Conservation (phyloP, 2,797 vertebrate genomes). For the Buceros bicornis region DNA sequence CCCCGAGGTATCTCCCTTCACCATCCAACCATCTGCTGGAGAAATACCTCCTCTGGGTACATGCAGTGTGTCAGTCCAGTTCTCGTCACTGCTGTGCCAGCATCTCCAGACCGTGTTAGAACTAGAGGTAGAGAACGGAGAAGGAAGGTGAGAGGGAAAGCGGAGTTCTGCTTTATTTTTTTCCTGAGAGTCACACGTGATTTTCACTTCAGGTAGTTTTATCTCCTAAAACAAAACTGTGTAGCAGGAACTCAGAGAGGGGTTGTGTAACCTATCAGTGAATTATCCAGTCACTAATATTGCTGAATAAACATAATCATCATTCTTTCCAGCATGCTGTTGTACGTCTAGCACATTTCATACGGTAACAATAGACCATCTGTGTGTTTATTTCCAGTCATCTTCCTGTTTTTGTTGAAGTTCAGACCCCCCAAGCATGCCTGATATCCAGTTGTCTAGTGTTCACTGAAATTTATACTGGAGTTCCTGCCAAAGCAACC, state of each 20-base stretch:
- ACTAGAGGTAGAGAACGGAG: constrained; percentile 87
- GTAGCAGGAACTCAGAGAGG: neutral
- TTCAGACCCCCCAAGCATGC: constrained; percentile 87
- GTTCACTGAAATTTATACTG: constrained; percentile 85
- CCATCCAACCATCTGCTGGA: constrained; percentile 83
- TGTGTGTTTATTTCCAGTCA: constrained; percentile 82
- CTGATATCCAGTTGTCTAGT: constrained; percentile 84
- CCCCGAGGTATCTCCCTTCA: constrained; percentile 78
- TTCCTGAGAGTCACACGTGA: neutral
- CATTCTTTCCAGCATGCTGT: constrained; percentile 27
- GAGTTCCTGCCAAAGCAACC: constrained; percentile 75
- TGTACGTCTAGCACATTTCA: constrained; percentile 10
- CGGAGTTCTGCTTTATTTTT: neutral
- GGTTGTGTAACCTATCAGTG: constrained; percentile 11
- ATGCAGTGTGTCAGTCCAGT: constrained; percentile 82
- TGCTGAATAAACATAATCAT: constrained; percentile 28
- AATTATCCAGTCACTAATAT: neutral
- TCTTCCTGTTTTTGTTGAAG: constrained; percentile 87
- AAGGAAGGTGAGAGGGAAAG: constrained; percentile 84
- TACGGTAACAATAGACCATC: constrained; percentile 38
- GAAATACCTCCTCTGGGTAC: constrained; percentile 81
- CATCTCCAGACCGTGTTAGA: constrained; percentile 86
- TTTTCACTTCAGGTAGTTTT: neutral
- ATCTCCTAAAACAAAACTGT: neutral
- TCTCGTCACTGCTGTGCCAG: constrained; percentile 82